These are phyloP conservation scores for Strigamia transsilvanica DNA, from an alignment of 2,888 invertebrate species.

Conservation along the genomic window DNA sequence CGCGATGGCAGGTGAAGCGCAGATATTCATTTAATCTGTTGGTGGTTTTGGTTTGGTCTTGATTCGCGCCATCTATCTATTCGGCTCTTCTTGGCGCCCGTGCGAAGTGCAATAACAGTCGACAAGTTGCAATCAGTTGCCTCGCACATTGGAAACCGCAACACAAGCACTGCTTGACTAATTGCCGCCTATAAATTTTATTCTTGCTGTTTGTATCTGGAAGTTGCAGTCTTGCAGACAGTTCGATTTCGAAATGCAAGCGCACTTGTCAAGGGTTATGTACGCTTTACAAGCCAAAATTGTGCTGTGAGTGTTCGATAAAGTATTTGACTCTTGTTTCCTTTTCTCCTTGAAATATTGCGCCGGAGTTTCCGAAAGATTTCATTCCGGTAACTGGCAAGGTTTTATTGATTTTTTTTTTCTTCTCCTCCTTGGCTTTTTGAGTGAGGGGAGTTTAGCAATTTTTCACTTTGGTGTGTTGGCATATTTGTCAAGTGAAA, in stretches of 20 bases:
- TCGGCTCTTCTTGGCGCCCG: neutral
- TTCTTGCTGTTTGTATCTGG: neutral
- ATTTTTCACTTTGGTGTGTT: conserved; percentile 38
- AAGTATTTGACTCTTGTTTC: neutral
- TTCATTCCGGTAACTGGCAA: conserved; percentile 4
- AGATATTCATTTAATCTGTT: conserved; percentile 31
- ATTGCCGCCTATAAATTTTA: conserved; percentile 13
- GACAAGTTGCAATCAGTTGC: conserved; percentile 39
- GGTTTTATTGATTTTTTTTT: neutral
- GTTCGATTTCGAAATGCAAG: neutral
- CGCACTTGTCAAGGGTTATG: neutral
- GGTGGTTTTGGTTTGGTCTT: neutral
- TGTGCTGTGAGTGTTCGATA: neutral
- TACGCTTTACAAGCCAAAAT: neutral
- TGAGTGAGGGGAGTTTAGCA: neutral
- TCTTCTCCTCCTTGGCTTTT: neutral
- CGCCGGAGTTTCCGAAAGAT: neutral
- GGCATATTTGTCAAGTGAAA: conserved; percentile 11
- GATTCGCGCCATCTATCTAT: neutral
- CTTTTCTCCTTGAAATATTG: neutral
- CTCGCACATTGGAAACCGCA: conserved; percentile 37
- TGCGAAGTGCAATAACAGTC: conserved; percentile 27
- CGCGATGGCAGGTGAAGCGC: neutral
- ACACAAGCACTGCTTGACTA: conserved; percentile 31
- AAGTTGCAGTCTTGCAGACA: conserved; percentile 28